Conservation (phyloP, 1,140 invertebrate genomes). For the Eciton burchellii region DNA sequence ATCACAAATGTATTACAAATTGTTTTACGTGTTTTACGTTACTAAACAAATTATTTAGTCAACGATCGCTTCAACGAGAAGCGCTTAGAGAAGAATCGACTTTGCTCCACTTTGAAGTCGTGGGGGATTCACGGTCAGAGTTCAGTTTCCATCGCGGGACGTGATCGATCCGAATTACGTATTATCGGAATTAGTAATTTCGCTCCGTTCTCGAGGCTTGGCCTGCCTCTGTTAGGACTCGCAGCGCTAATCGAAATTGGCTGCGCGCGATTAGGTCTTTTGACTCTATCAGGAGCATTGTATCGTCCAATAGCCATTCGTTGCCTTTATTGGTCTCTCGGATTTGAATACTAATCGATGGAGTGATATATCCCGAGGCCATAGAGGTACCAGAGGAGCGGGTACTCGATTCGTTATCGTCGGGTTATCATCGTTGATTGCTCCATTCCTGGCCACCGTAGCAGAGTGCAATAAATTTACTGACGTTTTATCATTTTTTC, state of each 20-base stretch:
- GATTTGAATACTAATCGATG: conserved; percentile 44
- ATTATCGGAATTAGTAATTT: neutral
- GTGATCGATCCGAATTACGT: no score
- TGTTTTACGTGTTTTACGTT: no score
- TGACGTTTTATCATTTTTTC: neutral
- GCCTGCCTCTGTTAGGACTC: neutral
- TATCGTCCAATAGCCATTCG: conserved; percentile 40
- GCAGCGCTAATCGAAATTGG: conserved; percentile 28
- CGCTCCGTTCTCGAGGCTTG: neutral
- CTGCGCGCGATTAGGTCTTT: conserved; percentile 32
- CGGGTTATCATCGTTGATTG: conserved; percentile 50
- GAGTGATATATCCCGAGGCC: conserved; percentile 42
- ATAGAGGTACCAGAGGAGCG: neutral
- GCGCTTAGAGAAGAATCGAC: no score
- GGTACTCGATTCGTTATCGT: conserved; percentile 17
- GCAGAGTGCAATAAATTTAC: conserved; percentile 25
- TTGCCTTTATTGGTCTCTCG: conserved; percentile 36
- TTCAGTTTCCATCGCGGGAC: neutral
- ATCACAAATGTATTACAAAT: conserved; percentile 4
- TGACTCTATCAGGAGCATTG: conserved; percentile 22
- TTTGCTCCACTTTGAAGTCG: neutral
- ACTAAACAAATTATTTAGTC: conserved; percentile 32
- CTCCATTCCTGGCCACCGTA: neutral
- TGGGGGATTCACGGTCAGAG: no score
- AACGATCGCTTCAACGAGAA: neutral